Conservation (phyloP, 2,113 vertebrate species). For the Pogonocichla stellata region DNA sequence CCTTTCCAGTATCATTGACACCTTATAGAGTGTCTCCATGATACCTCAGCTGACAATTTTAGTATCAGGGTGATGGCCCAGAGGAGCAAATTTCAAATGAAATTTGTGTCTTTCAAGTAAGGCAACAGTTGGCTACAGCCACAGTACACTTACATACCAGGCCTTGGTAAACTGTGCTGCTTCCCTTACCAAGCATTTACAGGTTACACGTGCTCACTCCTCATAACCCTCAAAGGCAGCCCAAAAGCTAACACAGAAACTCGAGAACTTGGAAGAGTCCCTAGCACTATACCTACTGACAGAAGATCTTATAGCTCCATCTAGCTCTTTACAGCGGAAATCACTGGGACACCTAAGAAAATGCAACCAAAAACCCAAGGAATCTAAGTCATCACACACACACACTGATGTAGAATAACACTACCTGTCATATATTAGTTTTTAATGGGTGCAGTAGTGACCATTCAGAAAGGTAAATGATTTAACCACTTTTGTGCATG, state of each 20-base stretch:
- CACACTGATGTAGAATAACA: neutral
- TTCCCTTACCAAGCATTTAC: neutral
- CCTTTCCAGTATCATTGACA: neutral
- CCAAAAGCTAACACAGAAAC: neutral
- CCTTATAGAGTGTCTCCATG: neutral
- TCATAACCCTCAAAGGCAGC: neutral
- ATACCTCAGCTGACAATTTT: neutral
- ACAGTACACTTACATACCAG: too few species aligned
- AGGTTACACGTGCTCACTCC: neutral
- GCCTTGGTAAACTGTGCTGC: neutral
- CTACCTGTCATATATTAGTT: neutral
- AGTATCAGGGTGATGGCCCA: neutral
- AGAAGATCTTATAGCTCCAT: constrained; percentile 80
- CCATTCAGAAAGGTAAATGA: constrained; percentile 15
- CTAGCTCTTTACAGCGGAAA: constrained; percentile 74
- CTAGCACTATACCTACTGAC: constrained; percentile 15
- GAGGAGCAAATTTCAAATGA: neutral
- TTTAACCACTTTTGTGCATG: neutral
- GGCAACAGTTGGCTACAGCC: neutral
- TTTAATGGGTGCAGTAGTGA: neutral
- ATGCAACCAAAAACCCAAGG: neutral
- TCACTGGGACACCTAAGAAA: constrained; percentile 30
- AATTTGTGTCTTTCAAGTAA: neutral
- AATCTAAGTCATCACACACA: neutral
- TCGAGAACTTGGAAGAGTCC: neutral